Evolutionary conservation across 1,140 invertebrate species (phyloP), one percentile per base, ranked within the genome.

Genomic region (Megalopta genalis): DNA sequence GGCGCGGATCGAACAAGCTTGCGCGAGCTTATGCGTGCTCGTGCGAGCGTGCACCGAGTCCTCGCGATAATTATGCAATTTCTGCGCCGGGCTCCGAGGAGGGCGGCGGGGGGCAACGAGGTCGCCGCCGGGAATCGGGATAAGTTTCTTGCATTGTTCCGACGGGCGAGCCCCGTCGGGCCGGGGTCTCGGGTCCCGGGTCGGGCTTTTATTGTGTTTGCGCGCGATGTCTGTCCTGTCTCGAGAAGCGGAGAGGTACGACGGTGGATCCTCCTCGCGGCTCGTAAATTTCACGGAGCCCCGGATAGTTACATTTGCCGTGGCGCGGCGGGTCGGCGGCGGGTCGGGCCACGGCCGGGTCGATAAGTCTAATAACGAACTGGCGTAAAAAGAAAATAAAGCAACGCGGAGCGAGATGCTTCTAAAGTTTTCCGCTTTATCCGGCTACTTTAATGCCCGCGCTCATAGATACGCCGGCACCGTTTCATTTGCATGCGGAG

Each of bases 401-500:
- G 21, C 64, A 57, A 25, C 37, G 23, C 37, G 23, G 42, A 37
- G 23, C 49, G 57, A 65, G 57, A 63, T n/a, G 23, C 64, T 76
- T 14, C 18, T 60, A 54, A 81, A 80, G 59, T 81, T 82, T 63
- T 49, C 27, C 59, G 60, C 71, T 85, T 71, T 68, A 70, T 71
- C 52, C 60, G 21, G 59, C 37, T 70, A 52, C 65, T 66, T 69
- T 71, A 71, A 82, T 66, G 66, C 46, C 21, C 25, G n/a, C 18
- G 71, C 27, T 52, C 54, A 25, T 65, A 68, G 82, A 72, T 74
- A 64, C 71, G 60, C 25, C 69, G 69, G 63, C 57, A 66, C 62
- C 83, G 70, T 86, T 86, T 72, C 79, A 86, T 86, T 86, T 82
- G 73, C 74, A 82, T 78, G n/a, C 80, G 74, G 65, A 85, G 66